Percentiles rank a stretch among this genome's conserved stretches.
These are phyloP conservation scores for Microctonus hyperodae DNA, from an alignment of 2,888 invertebrate genomes.

Conservation along the genomic window DNA sequence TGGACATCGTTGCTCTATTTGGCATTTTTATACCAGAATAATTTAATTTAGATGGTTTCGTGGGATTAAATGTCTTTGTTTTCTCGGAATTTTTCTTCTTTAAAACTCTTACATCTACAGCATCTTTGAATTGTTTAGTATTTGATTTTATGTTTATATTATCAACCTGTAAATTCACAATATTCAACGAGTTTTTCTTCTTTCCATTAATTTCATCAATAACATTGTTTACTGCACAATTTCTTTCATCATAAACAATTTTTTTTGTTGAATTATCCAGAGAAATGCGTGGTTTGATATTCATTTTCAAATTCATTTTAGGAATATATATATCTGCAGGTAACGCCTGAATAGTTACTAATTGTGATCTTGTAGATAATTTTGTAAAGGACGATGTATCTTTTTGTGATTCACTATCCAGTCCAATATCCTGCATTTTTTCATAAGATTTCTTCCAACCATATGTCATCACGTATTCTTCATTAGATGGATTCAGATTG, in stretches of 20 bases:
- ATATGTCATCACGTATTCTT: conserved; percentile 24
- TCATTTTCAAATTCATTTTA: background rate
- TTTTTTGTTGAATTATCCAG: background rate
- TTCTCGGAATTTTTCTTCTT: conserved; percentile 11
- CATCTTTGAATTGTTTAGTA: background rate
- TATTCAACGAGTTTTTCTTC: background rate
- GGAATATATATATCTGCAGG: background rate
- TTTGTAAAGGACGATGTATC: conserved; percentile 8
- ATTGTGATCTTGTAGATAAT: background rate
- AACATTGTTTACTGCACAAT: background rate
- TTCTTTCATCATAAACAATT: no score
- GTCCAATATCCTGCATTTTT: conserved; percentile 28
- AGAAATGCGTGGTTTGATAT: background rate
- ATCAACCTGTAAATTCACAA: background rate
- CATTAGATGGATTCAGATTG: conserved; percentile 29
- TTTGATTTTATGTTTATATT: background rate
- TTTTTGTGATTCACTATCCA: background rate
- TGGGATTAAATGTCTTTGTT: background rate
- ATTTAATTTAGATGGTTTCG: conserved; percentile 26
- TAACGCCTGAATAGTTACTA: background rate
- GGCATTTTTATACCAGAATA: background rate
- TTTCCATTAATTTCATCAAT: background rate
- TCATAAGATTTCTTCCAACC: conserved; percentile 46
- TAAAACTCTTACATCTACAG: background rate
- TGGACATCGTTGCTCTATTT: conserved; percentile 20